A percentile compares a stretch with the other conserved stretches of the same genome.
Conservation (phyloP, 2,113 vertebrate genomes). For the Murina feae region DNA sequence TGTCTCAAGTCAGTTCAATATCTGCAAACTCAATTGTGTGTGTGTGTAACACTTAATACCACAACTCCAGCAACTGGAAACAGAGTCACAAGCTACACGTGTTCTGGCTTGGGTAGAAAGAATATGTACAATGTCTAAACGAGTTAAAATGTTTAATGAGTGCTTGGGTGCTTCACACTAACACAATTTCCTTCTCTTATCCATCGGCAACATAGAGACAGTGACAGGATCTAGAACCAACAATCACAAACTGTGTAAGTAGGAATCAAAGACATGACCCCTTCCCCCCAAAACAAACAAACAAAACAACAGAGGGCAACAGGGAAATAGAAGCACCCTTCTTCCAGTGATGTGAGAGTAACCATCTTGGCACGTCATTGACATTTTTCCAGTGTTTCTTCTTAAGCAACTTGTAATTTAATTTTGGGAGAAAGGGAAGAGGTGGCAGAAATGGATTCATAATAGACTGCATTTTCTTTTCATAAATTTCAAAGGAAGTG, state of each 20-base stretch:
- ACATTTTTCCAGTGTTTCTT: neutral
- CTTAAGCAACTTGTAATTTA: neutral
- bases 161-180: neutral
- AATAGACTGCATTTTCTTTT: neutral
- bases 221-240: neutral
- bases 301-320: no score
- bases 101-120: neutral
- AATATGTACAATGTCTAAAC: neutral
- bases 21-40: neutral
- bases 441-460: neutral
- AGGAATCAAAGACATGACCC: neutral
- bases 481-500: conserved; percentile 10
- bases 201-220: neutral
- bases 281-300: neutral
- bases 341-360: neutral
- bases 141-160: neutral
- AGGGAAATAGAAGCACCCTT: neutral
- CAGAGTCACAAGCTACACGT: neutral
- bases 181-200: neutral
- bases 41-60: neutral
- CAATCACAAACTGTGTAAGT: neutral
- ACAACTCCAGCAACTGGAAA: neutral
- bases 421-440: conserved; percentile 13
- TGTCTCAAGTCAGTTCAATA: neutral
- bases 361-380: neutral